A percentile compares a stretch with the other conserved stretches of the same genome.
Conservation (phyloP, 2,113 vertebrate genomes). For the Maccullochella peelii region DNA sequence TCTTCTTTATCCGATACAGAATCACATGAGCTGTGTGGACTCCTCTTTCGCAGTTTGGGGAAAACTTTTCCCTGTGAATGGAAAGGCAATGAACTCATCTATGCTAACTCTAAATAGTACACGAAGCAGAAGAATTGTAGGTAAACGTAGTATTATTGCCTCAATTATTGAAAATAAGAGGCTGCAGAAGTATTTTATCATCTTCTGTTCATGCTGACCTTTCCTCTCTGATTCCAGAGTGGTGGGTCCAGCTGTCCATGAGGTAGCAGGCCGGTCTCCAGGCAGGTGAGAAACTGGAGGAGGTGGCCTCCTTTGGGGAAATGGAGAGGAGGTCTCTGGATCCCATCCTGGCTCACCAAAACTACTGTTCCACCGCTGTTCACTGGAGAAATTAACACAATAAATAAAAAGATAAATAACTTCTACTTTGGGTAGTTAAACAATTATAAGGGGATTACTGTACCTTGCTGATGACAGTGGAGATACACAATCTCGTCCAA, state of each 20-base stretch:
- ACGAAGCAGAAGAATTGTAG: neutral
- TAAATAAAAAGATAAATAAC: neutral
- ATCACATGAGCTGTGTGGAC: slow-evolving; percentile 92
- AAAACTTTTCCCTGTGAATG: slow-evolving; percentile 94
- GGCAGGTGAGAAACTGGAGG: slow-evolving; percentile 97
- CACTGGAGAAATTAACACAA: slow-evolving; percentile 80
- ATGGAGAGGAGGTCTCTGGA: slow-evolving; percentile 94
- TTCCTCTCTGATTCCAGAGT: slow-evolving; percentile 97
- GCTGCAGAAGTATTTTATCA: neutral
- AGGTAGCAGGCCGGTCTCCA: slow-evolving; percentile 96
- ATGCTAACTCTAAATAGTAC: neutral
- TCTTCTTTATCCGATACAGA: slow-evolving; percentile 96
- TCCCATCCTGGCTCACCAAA: slow-evolving; percentile 97
- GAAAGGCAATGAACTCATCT: neutral
- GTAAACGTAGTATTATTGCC: neutral
- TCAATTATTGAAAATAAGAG: no score
- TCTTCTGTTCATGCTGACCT: slow-evolving; percentile 83
- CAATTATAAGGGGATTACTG: neutral
- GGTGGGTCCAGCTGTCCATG: slow-evolving; percentile 97
- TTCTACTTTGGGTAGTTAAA: neutral
- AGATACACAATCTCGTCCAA: slow-evolving; percentile 98
- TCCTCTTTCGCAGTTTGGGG: slow-evolving; percentile 92
- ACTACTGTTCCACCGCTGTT: slow-evolving; percentile 97
- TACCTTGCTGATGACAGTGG: slow-evolving; percentile 98
- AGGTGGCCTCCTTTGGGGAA: slow-evolving; percentile 97